Conservation (phyloP, 2,113 vertebrate genomes). For the Arvicanthis niloticus region DNA sequence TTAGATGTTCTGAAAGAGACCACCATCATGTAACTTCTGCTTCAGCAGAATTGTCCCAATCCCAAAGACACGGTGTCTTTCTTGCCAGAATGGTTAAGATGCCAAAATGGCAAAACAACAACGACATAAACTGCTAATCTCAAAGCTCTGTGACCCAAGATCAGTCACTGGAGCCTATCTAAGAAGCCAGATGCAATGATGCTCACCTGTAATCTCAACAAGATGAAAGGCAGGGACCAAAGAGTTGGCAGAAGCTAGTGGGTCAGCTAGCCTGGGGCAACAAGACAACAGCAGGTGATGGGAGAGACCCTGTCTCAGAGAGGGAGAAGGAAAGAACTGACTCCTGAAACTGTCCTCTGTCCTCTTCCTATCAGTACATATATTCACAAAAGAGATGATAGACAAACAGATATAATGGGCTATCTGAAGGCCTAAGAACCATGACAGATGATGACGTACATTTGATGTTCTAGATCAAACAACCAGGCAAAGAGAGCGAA, state of each 20-base stretch:
- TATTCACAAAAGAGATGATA: background rate
- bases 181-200: background rate
- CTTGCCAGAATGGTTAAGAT: background rate
- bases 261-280: background rate
- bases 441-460: accelerated
- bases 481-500: background rate
- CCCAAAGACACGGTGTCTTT: background rate
- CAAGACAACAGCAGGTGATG: background rate
- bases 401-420: background rate
- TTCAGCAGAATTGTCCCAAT: too few species aligned
- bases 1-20: background rate
- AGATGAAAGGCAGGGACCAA: background rate
- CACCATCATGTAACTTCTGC: background rate
- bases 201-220: background rate
- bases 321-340: background rate
- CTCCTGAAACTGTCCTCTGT: background rate
- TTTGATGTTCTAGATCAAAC: background rate
- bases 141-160: background rate
- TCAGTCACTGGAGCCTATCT: background rate
- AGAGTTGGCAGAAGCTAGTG: background rate
- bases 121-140: background rate
- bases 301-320: background rate
- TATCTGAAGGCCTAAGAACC: background rate
- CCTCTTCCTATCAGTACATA: background rate
- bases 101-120: background rate